phyloP scores from a whole-genome alignment of 2,113 vertebrate genomes.

The Elgaria multicarinata region DNA sequence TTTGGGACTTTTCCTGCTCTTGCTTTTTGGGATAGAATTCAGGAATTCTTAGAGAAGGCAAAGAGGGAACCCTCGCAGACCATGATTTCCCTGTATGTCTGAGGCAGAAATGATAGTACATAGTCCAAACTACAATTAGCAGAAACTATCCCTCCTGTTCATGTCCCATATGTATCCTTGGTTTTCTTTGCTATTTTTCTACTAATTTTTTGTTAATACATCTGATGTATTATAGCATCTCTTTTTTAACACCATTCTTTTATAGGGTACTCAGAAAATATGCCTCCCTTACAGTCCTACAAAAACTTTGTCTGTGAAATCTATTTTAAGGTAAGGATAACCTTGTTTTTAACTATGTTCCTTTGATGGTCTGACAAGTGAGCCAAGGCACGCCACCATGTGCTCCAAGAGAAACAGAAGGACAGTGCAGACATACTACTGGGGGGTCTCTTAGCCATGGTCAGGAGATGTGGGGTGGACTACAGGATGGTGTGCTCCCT shows the following conservation, averaged over 20 bases:
- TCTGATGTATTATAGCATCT: conserved; percentile 14
- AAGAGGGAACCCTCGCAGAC: neutral
- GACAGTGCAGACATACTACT: too few relatives aligned
- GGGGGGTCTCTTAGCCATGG: too few relatives aligned
- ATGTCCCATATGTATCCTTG: neutral
- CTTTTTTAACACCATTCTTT: conserved; percentile 49
- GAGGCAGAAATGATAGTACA: neutral
- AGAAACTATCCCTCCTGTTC: neutral
- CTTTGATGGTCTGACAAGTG: neutral
- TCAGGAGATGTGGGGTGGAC: neutral
- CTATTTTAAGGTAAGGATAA: conserved; percentile 93
- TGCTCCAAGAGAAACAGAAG: too few relatives aligned
- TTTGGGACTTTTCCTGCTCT: neutral
- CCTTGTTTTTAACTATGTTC: neutral
- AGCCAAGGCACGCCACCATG: neutral
- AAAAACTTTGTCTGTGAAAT: conserved; percentile 98
- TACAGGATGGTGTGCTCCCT: too few relatives aligned
- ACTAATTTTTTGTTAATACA: too few relatives aligned
- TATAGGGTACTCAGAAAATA: conserved; percentile 96
- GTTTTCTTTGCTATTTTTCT: neutral
- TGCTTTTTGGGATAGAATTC: neutral
- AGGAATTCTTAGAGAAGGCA: neutral
- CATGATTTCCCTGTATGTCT: neutral
- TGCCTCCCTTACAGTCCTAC: conserved; percentile 98
- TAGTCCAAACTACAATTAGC: neutral